Evolutionary conservation across 2,797 vertebrate genomes (phyloP), one percentile per base, ranked within the genome.

Genomic region (Lacerta agilis): DNA sequence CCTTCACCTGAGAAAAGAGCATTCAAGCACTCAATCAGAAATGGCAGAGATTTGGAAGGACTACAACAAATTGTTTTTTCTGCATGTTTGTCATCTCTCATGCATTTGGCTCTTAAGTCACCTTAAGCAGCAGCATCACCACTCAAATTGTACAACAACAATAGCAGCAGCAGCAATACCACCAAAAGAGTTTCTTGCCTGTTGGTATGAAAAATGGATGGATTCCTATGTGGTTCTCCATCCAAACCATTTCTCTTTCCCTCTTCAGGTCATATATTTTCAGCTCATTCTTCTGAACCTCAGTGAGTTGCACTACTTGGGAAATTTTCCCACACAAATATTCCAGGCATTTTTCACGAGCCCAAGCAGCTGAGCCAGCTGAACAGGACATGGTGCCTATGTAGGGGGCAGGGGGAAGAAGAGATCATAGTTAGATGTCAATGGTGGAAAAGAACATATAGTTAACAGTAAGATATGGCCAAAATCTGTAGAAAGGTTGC

Each of bases 141-240:
- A 67, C 13, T 80, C 36, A 80, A 87, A 36, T 49, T 38, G 61
- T 43, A 10, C 23, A 58, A 9, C 45, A 49, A 15, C 29, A n/a
- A n/a, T n/a, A 55, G 45, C 45, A 13, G 45, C 49, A 55, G 11
- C 49, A 49, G 11, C 11, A 49, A 55, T 55, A 55, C 49, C 49
- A 55, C 49, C 49, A 69, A 25, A 82, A 36, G 5, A 66, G 29
- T 61, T 36, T 90, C 96, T 97, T 97, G 98, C 99, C 98, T 95
- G 96, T 96, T 72, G 98, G 94, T 82, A 99, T 98, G 96, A 98
- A 99, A 96, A 99, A 99, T 0, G 99, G 99, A 73, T 98, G 96
- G 66, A 99, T 98, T 94, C 98, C 99, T 80, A 99, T 98, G 69
- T 97, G 97, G 89, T 97, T 96, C 45, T 98, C 97, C 10, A 97